Base-by-base conservation (phyloP, 2,888 invertebrate species). In the Chirona hameri region DNA sequence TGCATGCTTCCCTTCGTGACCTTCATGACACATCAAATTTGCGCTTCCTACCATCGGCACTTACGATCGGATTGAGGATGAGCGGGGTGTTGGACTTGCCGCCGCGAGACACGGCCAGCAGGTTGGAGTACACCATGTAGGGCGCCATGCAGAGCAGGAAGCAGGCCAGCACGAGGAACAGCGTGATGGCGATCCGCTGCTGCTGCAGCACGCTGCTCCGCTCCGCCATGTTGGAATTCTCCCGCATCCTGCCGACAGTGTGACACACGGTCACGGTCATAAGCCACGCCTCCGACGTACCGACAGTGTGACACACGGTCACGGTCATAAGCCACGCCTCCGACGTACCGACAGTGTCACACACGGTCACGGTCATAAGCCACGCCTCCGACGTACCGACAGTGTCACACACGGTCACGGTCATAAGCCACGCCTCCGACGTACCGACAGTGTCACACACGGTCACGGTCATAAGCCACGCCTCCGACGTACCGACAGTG, bases 141-240 rank as follows among this genome's bases (percentile, higher is more conserved):
- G 80, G 80, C 15, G 29, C 57, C 39, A n/a, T 27, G 80, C 80
- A 80, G 48, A 80, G 52, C 52, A 80, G n/a, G 80, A 80, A 80
- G 80, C 80, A 80, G 57, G 80, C 80, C 80, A 80, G 80, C 52
- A 80, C 80, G 27, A 80, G 52, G 80, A 46, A 80, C 52, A 80
- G 80, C 48, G 80, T 80, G 52, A 80, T 27, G 80, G 52, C 29
- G 24, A 80, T 80, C 48, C 31, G 12, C 57, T 80, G 80, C 80
- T 80, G 80, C 48, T 80, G 80, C 52, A 80, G 48, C 52, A 80
- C 80, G 80, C 52, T 80, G 80, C 57, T 80, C 48, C 48, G 52
- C 52, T 55, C 27, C 52, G 52, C 80, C 80, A 80, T 55, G 80
- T 80, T 80, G 14, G 80, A 80, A 48, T 52, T 55, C 52, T 80